phyloP scores from a whole-genome alignment of 2,888 invertebrate species.

The Drosophila ezoana region DNA sequence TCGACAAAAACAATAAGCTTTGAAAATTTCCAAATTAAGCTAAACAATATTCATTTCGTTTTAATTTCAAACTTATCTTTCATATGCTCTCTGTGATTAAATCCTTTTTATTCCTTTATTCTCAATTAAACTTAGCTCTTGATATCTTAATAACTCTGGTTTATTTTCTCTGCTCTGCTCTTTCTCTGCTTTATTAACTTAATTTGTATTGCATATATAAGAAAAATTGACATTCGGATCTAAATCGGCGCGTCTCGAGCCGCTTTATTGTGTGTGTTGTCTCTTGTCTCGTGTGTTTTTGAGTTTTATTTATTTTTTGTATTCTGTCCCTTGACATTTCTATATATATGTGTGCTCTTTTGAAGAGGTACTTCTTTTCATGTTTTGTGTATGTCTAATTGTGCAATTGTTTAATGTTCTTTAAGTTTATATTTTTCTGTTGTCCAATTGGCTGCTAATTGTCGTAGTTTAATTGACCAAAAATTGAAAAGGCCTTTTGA shows the following conservation, averaged over 20 bases:
- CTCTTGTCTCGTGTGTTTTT: slow-evolving; percentile 30
- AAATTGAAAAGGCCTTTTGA: slow-evolving; percentile 20
- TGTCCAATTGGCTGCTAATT: slow-evolving; percentile 72
- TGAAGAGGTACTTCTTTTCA: slow-evolving; percentile 16
- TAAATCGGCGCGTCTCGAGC: slow-evolving; percentile 34
- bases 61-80: background rate
- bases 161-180: slow-evolving; percentile 15
- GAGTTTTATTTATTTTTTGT: slow-evolving; percentile 16
- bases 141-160: background rate
- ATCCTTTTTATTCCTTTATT: background rate
- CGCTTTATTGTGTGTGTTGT: slow-evolving; percentile 41
- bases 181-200: slow-evolving; percentile 34
- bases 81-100: background rate
- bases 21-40: slow-evolving; percentile 7
- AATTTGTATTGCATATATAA: slow-evolving; percentile 33
- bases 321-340: background rate
- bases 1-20: background rate
- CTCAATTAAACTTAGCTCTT: background rate
- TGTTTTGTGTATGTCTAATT: slow-evolving; percentile 45
- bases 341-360: slow-evolving; percentile 13
- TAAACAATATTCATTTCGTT: background rate
- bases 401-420: slow-evolving; percentile 42
- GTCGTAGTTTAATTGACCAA: slow-evolving; percentile 52
- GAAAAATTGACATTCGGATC: slow-evolving; percentile 83
- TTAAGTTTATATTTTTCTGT: slow-evolving; percentile 48